These are phyloP conservation scores for Conger conger DNA, from an alignment of 2,113 vertebrate species.

Conservation along the genomic window DNA sequence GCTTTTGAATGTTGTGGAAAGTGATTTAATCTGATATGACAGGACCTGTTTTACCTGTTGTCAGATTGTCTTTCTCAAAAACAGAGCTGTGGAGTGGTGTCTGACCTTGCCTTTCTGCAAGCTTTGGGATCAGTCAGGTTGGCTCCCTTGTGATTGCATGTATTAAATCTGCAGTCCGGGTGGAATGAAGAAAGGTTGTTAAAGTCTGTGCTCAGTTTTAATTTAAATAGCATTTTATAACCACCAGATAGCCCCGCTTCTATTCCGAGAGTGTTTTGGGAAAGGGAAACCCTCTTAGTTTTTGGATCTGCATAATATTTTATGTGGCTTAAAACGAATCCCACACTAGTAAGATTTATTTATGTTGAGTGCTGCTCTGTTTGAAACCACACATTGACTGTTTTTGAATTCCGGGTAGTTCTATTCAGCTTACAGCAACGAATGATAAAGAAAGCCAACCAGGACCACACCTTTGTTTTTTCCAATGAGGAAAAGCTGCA, in stretches of 20 bases:
- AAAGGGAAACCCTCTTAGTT: neutral
- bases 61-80: neutral
- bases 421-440: neutral
- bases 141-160: neutral
- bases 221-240: neutral
- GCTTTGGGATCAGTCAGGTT: neutral
- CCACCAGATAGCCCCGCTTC: neutral
- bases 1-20: neutral
- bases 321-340: neutral
- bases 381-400: neutral
- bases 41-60: constrained; percentile 14
- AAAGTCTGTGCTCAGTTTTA: neutral
- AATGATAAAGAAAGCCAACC: neutral
- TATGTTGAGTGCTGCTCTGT: neutral
- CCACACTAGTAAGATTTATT: neutral
- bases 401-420: neutral
- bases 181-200: neutral
- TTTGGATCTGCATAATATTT: neutral
- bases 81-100: neutral
- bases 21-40: neutral
- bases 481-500: neutral
- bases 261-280: neutral
- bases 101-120: neutral
- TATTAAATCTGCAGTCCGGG: neutral
- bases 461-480: constrained; percentile 1